phyloP scores from a whole-genome alignment of 2,113 vertebrate genomes.

The Leucosticte australis region DNA sequence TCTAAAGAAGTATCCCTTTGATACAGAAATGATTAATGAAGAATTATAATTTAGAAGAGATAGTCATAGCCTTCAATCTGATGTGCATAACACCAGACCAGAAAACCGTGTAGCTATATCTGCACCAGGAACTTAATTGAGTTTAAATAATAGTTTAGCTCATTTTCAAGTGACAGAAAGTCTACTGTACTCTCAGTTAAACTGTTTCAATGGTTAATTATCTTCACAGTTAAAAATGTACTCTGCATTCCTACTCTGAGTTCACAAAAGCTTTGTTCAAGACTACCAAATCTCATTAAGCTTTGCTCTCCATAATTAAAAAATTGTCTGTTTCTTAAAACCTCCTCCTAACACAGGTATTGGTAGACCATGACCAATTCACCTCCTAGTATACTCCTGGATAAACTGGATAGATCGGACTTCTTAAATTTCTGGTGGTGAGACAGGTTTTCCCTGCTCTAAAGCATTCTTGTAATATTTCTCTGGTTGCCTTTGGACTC shows the following conservation, averaged over 20 bases:
- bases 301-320: background rate
- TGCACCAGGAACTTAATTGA: background rate
- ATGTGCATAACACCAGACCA: background rate
- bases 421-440: background rate
- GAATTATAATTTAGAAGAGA: conserved; percentile 11
- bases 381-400: background rate
- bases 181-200: background rate
- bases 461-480: background rate
- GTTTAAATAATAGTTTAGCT: conserved; percentile 26
- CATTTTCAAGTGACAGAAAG: background rate
- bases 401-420: background rate
- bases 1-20: background rate
- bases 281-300: background rate
- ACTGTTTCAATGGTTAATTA: conserved; percentile 7
- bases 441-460: background rate
- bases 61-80: background rate
- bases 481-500: background rate
- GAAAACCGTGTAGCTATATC: background rate
- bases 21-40: conserved; percentile 43
- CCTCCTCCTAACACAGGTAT: background rate
- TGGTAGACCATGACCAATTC: background rate
- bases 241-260: background rate
- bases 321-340: background rate
- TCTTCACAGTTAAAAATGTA: background rate
- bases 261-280: background rate